Evolutionary conservation across 2,888 invertebrate species (phyloP).

Genomic region (Saturnia japonica): DNA sequence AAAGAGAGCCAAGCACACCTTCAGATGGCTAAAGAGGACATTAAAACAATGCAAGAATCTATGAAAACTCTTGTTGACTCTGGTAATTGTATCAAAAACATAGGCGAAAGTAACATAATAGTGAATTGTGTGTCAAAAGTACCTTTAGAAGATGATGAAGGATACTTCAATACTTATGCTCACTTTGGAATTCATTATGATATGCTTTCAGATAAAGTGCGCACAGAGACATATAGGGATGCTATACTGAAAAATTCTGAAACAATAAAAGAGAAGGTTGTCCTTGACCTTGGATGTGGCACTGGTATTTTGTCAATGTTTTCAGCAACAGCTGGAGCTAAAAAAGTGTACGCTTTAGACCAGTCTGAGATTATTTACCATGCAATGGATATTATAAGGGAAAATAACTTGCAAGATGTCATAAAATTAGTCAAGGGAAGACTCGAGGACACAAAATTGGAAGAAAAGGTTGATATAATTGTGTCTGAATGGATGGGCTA

Average conservation of each 20-base stretch:
- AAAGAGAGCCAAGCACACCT: slow-evolving; percentile 82
- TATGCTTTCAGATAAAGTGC: slow-evolving; percentile 94
- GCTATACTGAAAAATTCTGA: slow-evolving; percentile 89
- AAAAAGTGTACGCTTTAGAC: slow-evolving; percentile 95
- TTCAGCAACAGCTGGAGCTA: slow-evolving; percentile 96
- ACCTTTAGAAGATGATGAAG: slow-evolving; percentile 85
- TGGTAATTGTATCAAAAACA: slow-evolving; percentile 36
- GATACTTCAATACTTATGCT: slow-evolving; percentile 92
- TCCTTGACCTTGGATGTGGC: slow-evolving; percentile 98
- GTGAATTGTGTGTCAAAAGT: slow-evolving; percentile 72
- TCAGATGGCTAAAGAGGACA: slow-evolving; percentile 83
- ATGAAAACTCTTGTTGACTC: slow-evolving; percentile 81
- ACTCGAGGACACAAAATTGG: slow-evolving; percentile 91
- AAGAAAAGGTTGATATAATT: slow-evolving; percentile 93
- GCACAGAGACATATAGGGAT: slow-evolving; percentile 93
- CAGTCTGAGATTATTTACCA: slow-evolving; percentile 97
- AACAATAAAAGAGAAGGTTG: slow-evolving; percentile 87
- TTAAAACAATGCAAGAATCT: slow-evolving; percentile 82
- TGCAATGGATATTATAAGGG: slow-evolving; percentile 96
- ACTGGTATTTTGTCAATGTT: slow-evolving; percentile 99
- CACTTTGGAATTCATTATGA: slow-evolving; percentile 97
- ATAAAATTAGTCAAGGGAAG: slow-evolving; percentile 92
- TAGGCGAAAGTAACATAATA: slow-evolving; percentile 38
- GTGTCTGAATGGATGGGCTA: slow-evolving; percentile 99
- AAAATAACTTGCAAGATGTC: slow-evolving; percentile 87